Base-by-base conservation (phyloP, 2,797 vertebrate species). In the Enteromius radiatus region DNA sequence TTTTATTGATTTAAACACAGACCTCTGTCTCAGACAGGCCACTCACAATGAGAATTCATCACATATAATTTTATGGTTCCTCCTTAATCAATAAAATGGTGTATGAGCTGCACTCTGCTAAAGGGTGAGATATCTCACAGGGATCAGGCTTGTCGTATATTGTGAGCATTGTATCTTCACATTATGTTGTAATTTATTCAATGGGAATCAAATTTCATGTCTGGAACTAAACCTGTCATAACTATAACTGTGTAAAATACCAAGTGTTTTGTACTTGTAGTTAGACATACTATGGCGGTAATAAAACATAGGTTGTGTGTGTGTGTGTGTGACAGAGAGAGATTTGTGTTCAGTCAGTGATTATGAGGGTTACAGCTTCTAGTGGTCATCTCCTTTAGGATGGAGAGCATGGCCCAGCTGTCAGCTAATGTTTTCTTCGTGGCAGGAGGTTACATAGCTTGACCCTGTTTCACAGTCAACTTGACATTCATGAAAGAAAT, bases 41-140 rank as follows among this genome's bases (percentile, higher is more conserved):
- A 47, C 83, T 87, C 85, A 88, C 88, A 23, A 26, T 54, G 75
- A 88, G 59, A 17, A 92, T 93, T 89, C 89, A 93, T 93, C 91
- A 92, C 52, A 82, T 61, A 82, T 67, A 70, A 77, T 81, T 91
- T 90, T 90, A 93, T 80, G 80, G 83, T 86, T 71, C 85, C 86
- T 88, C 84, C 78, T 88, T 75, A 88, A 93, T 93, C 92, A 86
- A 93, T 93, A 88, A 81, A 31, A 61, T n/a, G 45, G 77, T 69
- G 77, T 65, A 78, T 78, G 43, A 68, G 71, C 28, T 85, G 76
- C 45, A 68, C 31, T 8, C 52, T 76, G 43, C 61, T 17, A 83
- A 70, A 71, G 17, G 75, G 54, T 77, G 54, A 83, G 28, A 70
- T 69, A 78, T 78, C 21, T 49, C 47, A 41, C 15, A 26, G 15